phyloP scores from a whole-genome alignment of 2,888 invertebrate species.

The Macrosiphum euphorbiae region DNA sequence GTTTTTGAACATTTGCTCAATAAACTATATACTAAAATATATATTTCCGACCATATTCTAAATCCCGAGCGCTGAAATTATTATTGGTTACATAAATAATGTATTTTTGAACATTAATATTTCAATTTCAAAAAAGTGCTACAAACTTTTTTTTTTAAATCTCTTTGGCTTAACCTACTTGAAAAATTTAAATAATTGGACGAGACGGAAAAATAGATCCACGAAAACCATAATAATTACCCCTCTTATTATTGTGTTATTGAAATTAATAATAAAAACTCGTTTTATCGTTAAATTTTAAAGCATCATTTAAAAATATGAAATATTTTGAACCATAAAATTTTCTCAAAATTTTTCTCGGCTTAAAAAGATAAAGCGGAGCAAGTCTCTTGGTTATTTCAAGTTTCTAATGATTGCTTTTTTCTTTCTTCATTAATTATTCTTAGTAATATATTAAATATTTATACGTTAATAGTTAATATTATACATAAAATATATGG shows the following conservation, averaged over 20 bases:
- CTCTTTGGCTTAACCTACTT: background rate
- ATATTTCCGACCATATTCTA: background rate
- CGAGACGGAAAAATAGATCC: background rate
- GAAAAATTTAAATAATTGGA: background rate
- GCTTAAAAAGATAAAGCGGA: background rate
- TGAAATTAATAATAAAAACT: background rate
- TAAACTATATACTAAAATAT: background rate
- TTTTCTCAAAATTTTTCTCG: background rate
- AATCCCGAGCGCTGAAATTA: background rate
- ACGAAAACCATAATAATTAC: background rate
- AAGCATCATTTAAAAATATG: background rate
- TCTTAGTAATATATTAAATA: too few species aligned
- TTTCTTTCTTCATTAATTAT: too few species aligned
- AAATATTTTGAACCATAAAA: too few species aligned
- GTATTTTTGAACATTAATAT: background rate
- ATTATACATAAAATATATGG: too few species aligned
- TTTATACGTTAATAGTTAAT: too few species aligned
- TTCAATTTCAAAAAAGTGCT: background rate
- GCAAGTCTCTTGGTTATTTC: background rate
- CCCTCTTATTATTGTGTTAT: too few species aligned
- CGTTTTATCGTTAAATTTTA: background rate
- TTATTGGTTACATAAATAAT: background rate
- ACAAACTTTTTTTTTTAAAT: background rate
- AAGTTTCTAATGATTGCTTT: background rate
- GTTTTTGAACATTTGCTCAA: constrained; percentile 17